Conservation (phyloP, 2,113 vertebrate species). For the Eulacestoma nigropectus region DNA sequence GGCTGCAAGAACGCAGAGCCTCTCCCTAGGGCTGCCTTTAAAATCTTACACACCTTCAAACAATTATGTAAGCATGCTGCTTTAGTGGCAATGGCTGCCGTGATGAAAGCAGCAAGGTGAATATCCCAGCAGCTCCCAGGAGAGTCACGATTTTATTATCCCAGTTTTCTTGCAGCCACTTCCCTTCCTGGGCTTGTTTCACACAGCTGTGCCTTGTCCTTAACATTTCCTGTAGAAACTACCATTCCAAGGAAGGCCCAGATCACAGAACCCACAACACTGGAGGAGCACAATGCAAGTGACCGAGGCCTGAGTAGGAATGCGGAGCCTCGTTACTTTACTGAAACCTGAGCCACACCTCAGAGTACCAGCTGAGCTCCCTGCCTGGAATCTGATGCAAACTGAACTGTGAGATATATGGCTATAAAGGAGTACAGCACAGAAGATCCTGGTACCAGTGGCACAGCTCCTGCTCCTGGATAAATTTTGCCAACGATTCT, state of each 20-base stretch:
- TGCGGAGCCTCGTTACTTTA: fast-evolving
- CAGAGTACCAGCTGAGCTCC: neutral
- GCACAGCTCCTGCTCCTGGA: neutral
- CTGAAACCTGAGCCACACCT: neutral
- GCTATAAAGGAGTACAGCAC: neutral
- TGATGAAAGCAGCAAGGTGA: neutral
- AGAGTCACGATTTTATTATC: fast-evolving
- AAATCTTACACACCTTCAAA: neutral
- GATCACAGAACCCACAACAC: neutral
- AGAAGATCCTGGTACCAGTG: neutral
- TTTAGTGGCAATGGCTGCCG: neutral
- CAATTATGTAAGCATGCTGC: neutral
- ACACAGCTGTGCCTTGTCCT: neutral
- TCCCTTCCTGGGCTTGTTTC: neutral
- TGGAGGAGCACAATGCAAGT: neutral
- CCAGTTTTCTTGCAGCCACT: neutral
- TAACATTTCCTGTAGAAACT: neutral
- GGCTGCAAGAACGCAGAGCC: neutral
- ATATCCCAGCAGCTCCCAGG: neutral
- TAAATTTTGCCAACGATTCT: neutral
- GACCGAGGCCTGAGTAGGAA: neutral
- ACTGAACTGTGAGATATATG: neutral
- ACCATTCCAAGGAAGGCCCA: neutral
- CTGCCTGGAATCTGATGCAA: neutral
- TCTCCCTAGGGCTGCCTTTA: neutral